Base-by-base conservation (phyloP, 2,888 invertebrate species). In the Eugnorisma glareosa region DNA sequence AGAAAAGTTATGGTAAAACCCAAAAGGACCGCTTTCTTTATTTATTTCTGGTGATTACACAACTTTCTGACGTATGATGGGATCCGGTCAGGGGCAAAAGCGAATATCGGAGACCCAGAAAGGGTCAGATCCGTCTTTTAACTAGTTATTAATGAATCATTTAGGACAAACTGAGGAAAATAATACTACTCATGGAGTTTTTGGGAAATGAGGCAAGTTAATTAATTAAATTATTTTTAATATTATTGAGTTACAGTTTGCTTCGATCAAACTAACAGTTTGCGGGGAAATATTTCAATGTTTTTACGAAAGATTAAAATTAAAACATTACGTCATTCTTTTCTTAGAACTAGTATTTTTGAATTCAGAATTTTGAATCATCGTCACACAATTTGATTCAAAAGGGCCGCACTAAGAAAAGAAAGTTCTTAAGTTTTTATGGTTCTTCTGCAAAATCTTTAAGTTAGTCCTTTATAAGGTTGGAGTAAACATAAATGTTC, bases 1-100 rank as follows among this genome's bases (percentile, higher is more conserved):
- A 43, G 57, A 83, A 61, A 57, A 40, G 5, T 35, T 35, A 8
- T 35, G 81, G 67, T 57, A 68, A 77, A 69, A 61, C 63, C 73
- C 67, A 66, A 59, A 78, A 71, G 57, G 64, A 66, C 40, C 40
- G 83, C 85, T 88, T 85, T 88, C 85, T 64, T 73, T 83, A 70
- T 75, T 76, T 75, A 81, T 76, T 72, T 83, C 43, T 82, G 77
- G 40, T 2, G 63, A 70, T 88, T 89, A 77, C 85, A 78, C 85
- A 89, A 88, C n/a, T 48, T 69, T 64, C 6, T 85, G 83, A 82
- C 85, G 66, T 67, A n/a, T 67, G 61, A 64, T 73, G 71, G 43
- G 72, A 75, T 83, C 81, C 81, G 87, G 82, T 79, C 78, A 84
- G 75, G 75, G 77, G 70, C 71, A 73, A 40, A 61, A 48, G 3